Base-by-base conservation (phyloP, 2,888 invertebrate genomes). In the Hermaeophaga mercurialis region DNA sequence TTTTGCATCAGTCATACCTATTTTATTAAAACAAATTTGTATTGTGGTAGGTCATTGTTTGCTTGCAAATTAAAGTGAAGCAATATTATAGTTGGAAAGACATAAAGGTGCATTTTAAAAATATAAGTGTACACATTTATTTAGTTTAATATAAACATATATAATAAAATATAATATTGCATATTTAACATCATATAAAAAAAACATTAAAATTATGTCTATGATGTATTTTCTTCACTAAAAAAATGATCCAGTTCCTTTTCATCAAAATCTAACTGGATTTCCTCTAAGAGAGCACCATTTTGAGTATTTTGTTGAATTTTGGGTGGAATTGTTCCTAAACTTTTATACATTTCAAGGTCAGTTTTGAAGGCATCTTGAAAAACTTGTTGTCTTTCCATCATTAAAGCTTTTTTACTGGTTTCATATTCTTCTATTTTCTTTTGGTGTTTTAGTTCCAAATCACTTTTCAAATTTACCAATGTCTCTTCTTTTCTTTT, bases 351-450 rank as follows among this genome's bases (percentile, higher is more conserved):
- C 47, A 83, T 80, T 63, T 84, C 80, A 61, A 89, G 72, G 72
- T 89, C 88, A 66, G 80, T 81, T 70, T 84, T 83, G 69, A 89
- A 89, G 8, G 85, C 88, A 71, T 86, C 84, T 65, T 85, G 84
- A 67, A 88, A 89, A 1, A 85, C 85, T 56, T 84, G 83, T 66
- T 88, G 87, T 24, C 88, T 78, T 70, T 89, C 88, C 64, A 81
- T 81, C 64, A 86, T 77, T 5, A 82, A 73, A 62, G 78, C 77
- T 52, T 82, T 80, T 54, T 85, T 80, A 44, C 80, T 81, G 18
- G 79, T 80, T 68, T 88, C 88, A 59, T 80, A 78, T 22, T 80
- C 76, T n/a, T 78, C 71, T 1, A 87, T 79, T 70, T 81, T 82
- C 26, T 81, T 76, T 7, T 82, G 78, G 69, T 88, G 85, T 45